phyloP scores from a whole-genome alignment of 2,888 invertebrate genomes.

The Diogma glabrata region DNA sequence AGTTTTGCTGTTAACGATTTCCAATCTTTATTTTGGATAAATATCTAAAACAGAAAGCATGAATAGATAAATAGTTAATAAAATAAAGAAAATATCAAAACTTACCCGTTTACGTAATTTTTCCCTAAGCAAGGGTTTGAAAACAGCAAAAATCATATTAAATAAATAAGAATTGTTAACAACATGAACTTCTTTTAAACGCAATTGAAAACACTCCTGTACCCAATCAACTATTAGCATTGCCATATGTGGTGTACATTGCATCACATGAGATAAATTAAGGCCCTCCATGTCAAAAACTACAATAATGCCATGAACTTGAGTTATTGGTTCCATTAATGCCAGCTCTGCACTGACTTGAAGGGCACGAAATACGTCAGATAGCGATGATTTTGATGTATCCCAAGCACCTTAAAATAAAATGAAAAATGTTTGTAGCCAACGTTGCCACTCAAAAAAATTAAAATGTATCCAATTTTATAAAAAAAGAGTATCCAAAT shows the following conservation, averaged over 20 bases:
- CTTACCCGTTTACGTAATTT: conserved; percentile 65
- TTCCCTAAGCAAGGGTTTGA: conserved; percentile 79
- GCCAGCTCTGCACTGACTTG: conserved; percentile 61
- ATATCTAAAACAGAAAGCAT: conserved; percentile 37
- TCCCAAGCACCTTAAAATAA: conserved; percentile 55
- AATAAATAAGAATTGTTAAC: conserved; percentile 81
- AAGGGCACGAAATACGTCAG: conserved; percentile 57
- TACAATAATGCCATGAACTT: conserved; percentile 61
- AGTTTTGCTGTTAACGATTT: conserved; percentile 47
- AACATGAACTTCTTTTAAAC: conserved; percentile 76
- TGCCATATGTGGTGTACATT: conserved; percentile 68
- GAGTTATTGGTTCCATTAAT: conserved; percentile 66
- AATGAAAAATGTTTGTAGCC: background rate
- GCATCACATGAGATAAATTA: conserved; percentile 56
- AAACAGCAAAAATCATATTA: conserved; percentile 72
- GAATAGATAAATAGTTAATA: conserved; percentile 3
- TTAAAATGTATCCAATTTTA: no score
- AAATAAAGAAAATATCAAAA: conserved; percentile 15
- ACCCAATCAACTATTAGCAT: conserved; percentile 60
- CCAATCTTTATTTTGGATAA: conserved; percentile 60
- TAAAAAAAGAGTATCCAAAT: no score
- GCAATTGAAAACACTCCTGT: conserved; percentile 70
- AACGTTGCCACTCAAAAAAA: no score
- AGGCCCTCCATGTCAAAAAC: conserved; percentile 68
- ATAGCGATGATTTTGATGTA: conserved; percentile 51